These are phyloP conservation scores for Aphodius sticticus DNA, from an alignment of 2,888 invertebrate genomes.

Conservation along the genomic window DNA sequence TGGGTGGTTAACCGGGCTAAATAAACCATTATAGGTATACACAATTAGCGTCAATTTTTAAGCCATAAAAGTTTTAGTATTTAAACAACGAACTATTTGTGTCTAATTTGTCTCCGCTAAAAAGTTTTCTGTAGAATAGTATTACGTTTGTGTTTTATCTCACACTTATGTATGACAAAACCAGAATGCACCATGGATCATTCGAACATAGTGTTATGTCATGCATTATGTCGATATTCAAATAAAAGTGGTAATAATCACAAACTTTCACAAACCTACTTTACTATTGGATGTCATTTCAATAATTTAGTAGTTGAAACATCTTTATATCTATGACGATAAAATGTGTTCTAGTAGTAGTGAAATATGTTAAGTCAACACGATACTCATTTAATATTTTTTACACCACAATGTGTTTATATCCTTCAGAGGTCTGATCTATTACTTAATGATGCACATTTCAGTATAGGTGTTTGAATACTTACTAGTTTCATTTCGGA, in stretches of 20 bases:
- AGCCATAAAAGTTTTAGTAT: too few relatives aligned
- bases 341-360: not conserved
- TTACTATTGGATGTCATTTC: not conserved
- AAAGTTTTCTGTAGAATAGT: too few relatives aligned
- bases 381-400: not conserved
- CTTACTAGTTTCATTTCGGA: not conserved
- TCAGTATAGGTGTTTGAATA: not conserved
- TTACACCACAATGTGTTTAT: not conserved
- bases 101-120: too few relatives aligned
- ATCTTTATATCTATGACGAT: not conserved
- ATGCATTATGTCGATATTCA: not conserved
- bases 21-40: too few relatives aligned
- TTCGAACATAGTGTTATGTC: not conserved
- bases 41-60: too few relatives aligned
- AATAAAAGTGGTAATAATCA: not conserved
- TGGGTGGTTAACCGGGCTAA: too few relatives aligned
- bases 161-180: not conserved
- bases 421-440: not conserved
- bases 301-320: not conserved
- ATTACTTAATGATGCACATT: not conserved
- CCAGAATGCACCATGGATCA: not conserved
- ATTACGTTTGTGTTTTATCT: too few relatives aligned
- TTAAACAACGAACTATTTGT: too few relatives aligned
- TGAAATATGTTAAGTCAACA: not conserved
- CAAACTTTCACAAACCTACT: not conserved